Conservation (phyloP, 2,113 vertebrate genomes). For the Saguinus imperator region DNA sequence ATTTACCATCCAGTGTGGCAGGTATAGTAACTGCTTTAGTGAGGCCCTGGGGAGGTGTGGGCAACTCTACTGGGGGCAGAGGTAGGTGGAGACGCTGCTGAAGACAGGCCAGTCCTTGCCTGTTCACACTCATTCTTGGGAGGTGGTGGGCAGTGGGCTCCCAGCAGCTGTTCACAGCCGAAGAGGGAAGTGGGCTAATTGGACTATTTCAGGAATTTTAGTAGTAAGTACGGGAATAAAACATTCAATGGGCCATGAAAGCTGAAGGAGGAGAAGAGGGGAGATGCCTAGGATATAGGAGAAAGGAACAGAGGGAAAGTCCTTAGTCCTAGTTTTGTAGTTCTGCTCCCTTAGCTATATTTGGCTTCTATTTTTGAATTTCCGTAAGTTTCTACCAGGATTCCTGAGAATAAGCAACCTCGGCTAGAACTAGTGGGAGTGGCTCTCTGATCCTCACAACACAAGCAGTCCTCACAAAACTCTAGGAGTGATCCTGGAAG, state of each 20-base stretch:
- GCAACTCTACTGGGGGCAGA: not conserved
- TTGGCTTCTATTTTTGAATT: not conserved
- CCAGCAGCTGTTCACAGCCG: accelerated
- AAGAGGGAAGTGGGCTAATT: not conserved
- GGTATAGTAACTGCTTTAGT: not conserved
- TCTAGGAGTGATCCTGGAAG: not conserved
- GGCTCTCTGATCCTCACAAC: not conserved
- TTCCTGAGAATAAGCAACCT: not conserved
- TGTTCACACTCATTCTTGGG: not conserved
- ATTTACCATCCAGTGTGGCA: not conserved
- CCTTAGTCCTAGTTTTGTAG: not conserved
- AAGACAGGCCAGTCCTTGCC: not conserved
- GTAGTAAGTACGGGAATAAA: not conserved
- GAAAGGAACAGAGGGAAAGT: not conserved
- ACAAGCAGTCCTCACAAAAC: not conserved
- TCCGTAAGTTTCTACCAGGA: not conserved
- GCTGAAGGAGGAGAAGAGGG: not conserved
- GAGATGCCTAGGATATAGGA: not conserved
- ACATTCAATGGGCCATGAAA: not conserved
- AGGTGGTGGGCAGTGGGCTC: accelerated
- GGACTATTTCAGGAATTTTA: not conserved
- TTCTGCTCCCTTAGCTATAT: not conserved
- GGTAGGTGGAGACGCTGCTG: not conserved
- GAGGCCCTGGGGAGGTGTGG: not conserved
- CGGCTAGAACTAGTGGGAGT: not conserved